phyloP scores from a whole-genome alignment of 2,888 invertebrate genomes.

The Hydraecia micacea region DNA sequence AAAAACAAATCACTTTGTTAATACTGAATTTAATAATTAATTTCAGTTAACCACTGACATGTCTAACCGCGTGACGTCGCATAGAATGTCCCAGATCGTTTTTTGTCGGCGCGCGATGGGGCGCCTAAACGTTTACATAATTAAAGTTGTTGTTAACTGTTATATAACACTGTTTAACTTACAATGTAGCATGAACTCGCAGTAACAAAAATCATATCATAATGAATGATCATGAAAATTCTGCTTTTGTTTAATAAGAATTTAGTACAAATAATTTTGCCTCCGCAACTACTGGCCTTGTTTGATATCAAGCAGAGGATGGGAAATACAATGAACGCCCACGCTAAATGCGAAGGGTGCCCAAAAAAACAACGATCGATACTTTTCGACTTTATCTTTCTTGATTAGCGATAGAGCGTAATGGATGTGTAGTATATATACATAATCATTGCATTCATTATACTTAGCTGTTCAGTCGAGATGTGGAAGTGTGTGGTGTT shows the following conservation, averaged over 20 bases:
- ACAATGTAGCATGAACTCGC: not conserved
- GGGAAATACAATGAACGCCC: not conserved
- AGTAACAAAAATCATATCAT: not conserved
- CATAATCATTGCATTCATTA: not conserved
- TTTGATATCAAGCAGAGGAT: not conserved
- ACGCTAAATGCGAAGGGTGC: not conserved
- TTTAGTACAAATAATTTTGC: not conserved
- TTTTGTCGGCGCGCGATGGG: no score
- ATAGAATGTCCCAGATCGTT: no score
- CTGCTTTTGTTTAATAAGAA: not conserved
- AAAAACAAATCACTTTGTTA: no score
- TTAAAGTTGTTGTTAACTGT: not conserved
- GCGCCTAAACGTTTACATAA: not conserved
- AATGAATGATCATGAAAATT: not conserved
- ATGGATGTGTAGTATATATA: conserved; percentile 24
- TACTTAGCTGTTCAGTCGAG: conserved; percentile 2
- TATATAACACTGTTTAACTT: not conserved
- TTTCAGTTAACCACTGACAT: no score
- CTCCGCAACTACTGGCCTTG: not conserved
- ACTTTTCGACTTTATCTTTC: conserved; percentile 38
- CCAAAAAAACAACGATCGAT: conserved; percentile 18
- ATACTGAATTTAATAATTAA: no score
- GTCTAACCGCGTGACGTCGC: no score
- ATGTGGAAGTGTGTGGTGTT: conserved; percentile 41
- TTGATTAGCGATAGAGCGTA: conserved; percentile 39